phyloP scores from a whole-genome alignment of 2,797 vertebrate species.

The Melanotaenia nigrans region DNA sequence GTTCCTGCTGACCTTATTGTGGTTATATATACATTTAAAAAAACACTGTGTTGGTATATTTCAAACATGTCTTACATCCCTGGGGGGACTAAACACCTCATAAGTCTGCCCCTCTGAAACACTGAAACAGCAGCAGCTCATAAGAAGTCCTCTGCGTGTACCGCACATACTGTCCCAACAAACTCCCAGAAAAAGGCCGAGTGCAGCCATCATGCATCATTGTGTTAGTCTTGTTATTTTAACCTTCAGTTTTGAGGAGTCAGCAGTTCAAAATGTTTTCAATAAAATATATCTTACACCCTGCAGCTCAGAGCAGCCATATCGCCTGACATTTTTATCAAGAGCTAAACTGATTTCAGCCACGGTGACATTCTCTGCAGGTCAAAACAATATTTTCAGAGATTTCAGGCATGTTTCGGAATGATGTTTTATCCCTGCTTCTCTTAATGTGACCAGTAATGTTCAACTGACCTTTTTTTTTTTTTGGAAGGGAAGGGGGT shows the following conservation, averaged over 20 bases:
- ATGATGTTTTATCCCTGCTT: conserved; percentile 11
- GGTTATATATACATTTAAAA: neutral
- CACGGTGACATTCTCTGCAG: conserved; percentile 47
- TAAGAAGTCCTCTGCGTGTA: conserved; percentile 24
- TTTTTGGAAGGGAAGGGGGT: neutral
- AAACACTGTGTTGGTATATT: conserved; percentile 54
- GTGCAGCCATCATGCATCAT: conserved; percentile 28
- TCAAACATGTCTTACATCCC: conserved; percentile 31
- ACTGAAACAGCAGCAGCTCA: conserved; percentile 23
- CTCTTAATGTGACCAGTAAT: conserved; percentile 5
- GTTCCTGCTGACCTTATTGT: conserved; percentile 47
- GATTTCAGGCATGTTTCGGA: conserved; percentile 39
- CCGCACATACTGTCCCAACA: conserved; percentile 24
- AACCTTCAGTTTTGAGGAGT: conserved; percentile 52
- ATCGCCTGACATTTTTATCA: conserved; percentile 64
- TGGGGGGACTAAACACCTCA: conserved; percentile 27
- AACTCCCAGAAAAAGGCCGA: conserved; percentile 29
- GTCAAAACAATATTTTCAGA: conserved; percentile 48
- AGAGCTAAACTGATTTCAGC: conserved; percentile 48
- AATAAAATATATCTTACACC: conserved; percentile 45
- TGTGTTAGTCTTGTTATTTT: conserved; percentile 48
- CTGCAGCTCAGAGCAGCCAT: conserved; percentile 27
- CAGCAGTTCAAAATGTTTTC: conserved; percentile 38
- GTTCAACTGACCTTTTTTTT: neutral
- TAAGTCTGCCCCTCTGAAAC: conserved; percentile 12